Evolutionary conservation across 2,113 vertebrate genomes (phyloP).

Genomic region (Boulengeromyrus knoepffleri): DNA sequence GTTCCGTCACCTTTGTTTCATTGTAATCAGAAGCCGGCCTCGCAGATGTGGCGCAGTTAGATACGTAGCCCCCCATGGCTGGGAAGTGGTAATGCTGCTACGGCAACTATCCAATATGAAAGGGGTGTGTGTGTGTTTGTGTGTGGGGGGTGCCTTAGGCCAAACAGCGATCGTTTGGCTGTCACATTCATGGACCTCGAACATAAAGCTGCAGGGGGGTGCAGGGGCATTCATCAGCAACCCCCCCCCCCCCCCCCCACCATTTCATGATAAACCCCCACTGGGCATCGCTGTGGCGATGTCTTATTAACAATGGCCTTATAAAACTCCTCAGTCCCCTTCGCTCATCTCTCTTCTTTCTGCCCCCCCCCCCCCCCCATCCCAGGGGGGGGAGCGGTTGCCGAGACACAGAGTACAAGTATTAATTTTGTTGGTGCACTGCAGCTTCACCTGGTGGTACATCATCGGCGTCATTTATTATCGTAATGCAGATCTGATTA

Average conservation of each 20-base stretch:
- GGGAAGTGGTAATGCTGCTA: neutral
- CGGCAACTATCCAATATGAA: neutral
- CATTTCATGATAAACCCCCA: neutral
- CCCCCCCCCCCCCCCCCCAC: neutral
- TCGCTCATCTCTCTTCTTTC: conserved; percentile 32
- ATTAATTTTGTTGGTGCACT: conserved; percentile 51
- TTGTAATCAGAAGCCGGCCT: neutral
- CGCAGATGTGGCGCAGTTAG: neutral
- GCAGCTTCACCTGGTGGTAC: conserved; percentile 27
- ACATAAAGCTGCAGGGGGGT: neutral
- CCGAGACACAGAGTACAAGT: conserved; percentile 41
- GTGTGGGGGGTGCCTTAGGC: neutral
- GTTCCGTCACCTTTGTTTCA: neutral
- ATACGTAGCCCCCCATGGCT: neutral
- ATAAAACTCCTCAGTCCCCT: neutral
- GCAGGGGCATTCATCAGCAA: neutral
- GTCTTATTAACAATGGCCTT: neutral
- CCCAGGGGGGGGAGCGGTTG: conserved; percentile 8
- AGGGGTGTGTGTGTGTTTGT: neutral
- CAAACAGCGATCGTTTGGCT: neutral
- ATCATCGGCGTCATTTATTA: conserved; percentile 34
- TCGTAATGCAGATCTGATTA: conserved; percentile 27
- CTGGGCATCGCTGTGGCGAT: neutral
- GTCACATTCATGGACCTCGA: neutral
- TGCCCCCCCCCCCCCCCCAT: neutral